Evolutionary conservation across 2,113 vertebrate genomes (phyloP).

Genomic region (Blennius ocellaris): DNA sequence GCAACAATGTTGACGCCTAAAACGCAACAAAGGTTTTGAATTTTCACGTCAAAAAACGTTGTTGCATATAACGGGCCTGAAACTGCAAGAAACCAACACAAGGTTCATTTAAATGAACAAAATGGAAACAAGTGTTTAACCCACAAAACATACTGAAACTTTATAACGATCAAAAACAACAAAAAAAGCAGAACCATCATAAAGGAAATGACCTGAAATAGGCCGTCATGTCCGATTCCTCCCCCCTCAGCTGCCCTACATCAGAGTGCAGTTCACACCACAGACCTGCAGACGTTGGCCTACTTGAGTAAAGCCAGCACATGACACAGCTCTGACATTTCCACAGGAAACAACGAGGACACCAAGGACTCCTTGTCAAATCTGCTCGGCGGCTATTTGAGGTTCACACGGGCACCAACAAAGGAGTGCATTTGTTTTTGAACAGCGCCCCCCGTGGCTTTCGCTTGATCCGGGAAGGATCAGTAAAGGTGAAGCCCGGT

Average conservation of each 20-base stretch:
- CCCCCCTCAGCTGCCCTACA: conserved; percentile 55
- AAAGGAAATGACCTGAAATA: conserved; percentile 11
- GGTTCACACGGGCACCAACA: neutral
- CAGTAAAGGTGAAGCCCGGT: conserved; percentile 26
- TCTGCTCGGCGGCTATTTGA: neutral
- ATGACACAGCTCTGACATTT: conserved; percentile 54
- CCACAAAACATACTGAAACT: too few species aligned
- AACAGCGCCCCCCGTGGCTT: conserved; percentile 19
- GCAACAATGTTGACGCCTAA: too few species aligned
- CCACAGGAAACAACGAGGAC: conserved; percentile 10
- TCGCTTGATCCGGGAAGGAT: conserved; percentile 20
- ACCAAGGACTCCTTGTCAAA: neutral
- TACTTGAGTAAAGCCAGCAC: conserved; percentile 49
- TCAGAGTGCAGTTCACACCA: conserved; percentile 38
- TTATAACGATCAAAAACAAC: too few species aligned
- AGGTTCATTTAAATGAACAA: too few species aligned
- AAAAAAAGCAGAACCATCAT: too few species aligned
- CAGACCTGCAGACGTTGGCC: conserved; percentile 55
- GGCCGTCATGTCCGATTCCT: neutral
- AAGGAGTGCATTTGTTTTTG: conserved; percentile 24
- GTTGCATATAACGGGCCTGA: too few species aligned
- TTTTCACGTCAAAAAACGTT: too few species aligned
- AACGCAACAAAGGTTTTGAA: too few species aligned
- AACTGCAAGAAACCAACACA: too few species aligned
- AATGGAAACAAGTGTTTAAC: too few species aligned